phyloP scores from a whole-genome alignment of 1,140 invertebrate species.

The Caerostris extrusa region DNA sequence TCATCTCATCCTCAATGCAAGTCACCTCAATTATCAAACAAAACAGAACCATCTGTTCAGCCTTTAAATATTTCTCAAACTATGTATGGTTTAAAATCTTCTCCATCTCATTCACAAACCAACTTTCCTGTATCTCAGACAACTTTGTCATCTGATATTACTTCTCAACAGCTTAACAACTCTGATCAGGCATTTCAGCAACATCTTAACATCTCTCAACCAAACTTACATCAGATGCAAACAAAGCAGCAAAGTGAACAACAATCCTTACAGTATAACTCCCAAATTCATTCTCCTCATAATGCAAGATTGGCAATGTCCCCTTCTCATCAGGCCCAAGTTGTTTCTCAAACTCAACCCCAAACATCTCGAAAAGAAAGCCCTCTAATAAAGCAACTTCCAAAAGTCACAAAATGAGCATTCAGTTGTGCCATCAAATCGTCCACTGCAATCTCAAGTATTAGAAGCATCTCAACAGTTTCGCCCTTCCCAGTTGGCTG shows the following conservation, averaged over 20 bases:
- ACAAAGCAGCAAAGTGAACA: conserved; percentile 43
- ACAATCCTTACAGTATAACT: conserved; percentile 32
- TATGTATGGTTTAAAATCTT: conserved; percentile 28
- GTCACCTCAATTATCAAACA: conserved; percentile 39
- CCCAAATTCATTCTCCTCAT: conserved; percentile 19
- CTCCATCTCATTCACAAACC: conserved; percentile 35
- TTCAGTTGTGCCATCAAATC: conserved; percentile 42
- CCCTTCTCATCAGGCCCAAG: conserved; percentile 23
- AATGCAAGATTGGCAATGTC: background rate
- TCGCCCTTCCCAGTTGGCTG: conserved; percentile 54
- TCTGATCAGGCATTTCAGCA: conserved; percentile 63
- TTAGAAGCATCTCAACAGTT: conserved; percentile 45
- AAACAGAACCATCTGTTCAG: conserved; percentile 44
- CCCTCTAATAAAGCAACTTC: conserved; percentile 54
- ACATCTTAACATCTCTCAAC: background rate
- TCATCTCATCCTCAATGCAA: conserved; percentile 16
- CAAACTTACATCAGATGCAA: conserved; percentile 39
- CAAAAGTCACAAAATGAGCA: conserved; percentile 62
- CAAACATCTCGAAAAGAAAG: conserved; percentile 54
- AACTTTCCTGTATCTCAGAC: conserved; percentile 45
- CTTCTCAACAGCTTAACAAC: background rate
- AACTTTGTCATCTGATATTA: conserved; percentile 5
- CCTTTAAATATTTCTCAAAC: conserved; percentile 38
- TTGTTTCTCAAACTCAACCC: conserved; percentile 45
- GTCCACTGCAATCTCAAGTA: conserved; percentile 41